A percentile compares a stretch with the other conserved stretches of the same genome.
Evolutionary conservation across 2,113 vertebrate genomes (phyloP).

Genomic region (Zingel zingel): DNA sequence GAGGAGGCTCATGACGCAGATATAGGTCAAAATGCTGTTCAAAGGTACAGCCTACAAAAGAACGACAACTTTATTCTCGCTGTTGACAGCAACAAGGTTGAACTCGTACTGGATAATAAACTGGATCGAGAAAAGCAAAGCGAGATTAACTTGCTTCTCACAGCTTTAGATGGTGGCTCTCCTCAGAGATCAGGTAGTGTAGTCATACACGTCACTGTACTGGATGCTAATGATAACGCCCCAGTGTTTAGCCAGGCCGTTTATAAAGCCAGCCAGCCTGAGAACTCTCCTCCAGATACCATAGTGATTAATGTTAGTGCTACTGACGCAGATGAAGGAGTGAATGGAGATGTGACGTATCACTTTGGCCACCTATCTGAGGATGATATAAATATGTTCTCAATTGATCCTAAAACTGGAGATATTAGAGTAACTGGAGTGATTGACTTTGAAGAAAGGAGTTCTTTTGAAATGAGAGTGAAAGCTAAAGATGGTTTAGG

Average conservation of each 20-base stretch:
- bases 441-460: constrained; percentile 81
- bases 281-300: constrained; percentile 21
- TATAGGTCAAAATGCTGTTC: constrained; percentile 82
- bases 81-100: constrained; percentile 65
- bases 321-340: constrained; percentile 76
- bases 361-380: constrained; percentile 57
- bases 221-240: constrained; percentile 86
- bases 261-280: constrained; percentile 13
- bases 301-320: constrained; percentile 14
- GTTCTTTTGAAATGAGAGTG: constrained; percentile 72
- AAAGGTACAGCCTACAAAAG: constrained; percentile 79
- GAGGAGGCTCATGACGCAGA: constrained; percentile 84
- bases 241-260: constrained; percentile 51
- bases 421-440: constrained; percentile 68
- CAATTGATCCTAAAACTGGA: constrained; percentile 63
- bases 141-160: neutral
- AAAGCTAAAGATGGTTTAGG: constrained; percentile 83
- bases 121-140: constrained; percentile 72
- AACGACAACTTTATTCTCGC: constrained; percentile 81
- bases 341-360: constrained; percentile 80
- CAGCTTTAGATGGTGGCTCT: too few relatives aligned
- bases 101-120: constrained; percentile 63
- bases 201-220: constrained; percentile 80
- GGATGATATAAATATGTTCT: neutral
- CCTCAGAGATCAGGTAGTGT: constrained; percentile 27